Conservation (phyloP, 2,888 invertebrate species). For the Himalopsyche tibetana region DNA sequence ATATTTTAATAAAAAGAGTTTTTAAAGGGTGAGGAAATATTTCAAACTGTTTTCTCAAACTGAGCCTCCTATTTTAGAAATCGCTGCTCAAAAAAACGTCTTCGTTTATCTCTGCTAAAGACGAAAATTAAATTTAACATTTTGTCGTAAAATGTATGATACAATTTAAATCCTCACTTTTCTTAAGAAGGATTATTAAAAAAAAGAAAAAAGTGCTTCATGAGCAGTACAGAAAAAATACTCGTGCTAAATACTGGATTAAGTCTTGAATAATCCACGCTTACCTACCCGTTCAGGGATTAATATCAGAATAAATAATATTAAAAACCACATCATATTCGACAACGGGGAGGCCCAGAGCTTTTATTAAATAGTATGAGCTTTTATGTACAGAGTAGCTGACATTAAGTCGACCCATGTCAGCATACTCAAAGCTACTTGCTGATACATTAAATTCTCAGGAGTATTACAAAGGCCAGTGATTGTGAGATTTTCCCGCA, state of each 20-base stretch:
- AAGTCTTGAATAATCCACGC: not conserved
- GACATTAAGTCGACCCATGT: slow-evolving; percentile 18
- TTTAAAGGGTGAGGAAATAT: no score
- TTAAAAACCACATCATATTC: not conserved
- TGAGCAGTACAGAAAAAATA: not conserved
- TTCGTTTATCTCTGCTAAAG: no score
- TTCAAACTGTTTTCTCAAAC: no score
- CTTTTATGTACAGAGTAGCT: slow-evolving; percentile 1
- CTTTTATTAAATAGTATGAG: slow-evolving; percentile 14
- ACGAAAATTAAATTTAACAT: no score
- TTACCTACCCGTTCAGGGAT: not conserved
- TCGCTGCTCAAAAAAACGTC: no score
- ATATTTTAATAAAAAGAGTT: no score
- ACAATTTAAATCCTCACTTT: no score
- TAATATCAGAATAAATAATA: not conserved
- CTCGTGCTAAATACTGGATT: not conserved
- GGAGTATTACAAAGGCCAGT: not conserved
- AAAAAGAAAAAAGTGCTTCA: not conserved
- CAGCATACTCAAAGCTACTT: slow-evolving; percentile 1
- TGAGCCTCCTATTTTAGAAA: no score
- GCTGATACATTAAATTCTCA: slow-evolving; percentile 14
- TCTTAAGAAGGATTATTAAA: no score
- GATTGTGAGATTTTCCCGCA: not conserved
- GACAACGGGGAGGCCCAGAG: not conserved
- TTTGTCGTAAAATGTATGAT: no score